A percentile compares a stretch with the other conserved stretches of the same genome.
phyloP scores from a whole-genome alignment of 2,113 vertebrate genomes.

The Tetrao urogallus region DNA sequence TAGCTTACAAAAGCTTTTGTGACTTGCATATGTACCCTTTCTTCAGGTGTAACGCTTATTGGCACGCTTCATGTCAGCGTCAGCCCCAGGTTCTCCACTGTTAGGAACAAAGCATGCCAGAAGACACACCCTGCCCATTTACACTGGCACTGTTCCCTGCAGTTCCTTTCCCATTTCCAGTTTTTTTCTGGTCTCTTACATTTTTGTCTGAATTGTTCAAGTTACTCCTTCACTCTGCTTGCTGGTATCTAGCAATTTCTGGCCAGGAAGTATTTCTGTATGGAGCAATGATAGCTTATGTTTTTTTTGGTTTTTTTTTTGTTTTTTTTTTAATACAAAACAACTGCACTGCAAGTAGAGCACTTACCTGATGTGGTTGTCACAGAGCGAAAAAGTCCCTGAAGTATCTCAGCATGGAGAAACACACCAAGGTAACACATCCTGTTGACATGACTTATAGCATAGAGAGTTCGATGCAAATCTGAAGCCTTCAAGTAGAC shows the following conservation, averaged over 20 bases:
- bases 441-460: neutral
- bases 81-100: neutral
- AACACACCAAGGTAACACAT: neutral
- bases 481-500: neutral
- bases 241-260: neutral
- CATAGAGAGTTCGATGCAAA: neutral
- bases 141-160: neutral
- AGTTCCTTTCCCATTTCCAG: neutral
- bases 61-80: neutral
- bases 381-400: neutral
- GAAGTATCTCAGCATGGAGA: neutral
- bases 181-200: neutral
- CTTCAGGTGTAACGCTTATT: accelerated
- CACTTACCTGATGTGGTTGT: neutral
- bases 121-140: neutral
- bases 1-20: neutral
- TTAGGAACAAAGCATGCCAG: neutral
- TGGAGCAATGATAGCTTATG: neutral
- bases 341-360: neutral
- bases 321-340: neutral
- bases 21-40: accelerated
- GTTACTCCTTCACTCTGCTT: neutral
- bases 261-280: neutral
- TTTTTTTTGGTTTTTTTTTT: neutral
- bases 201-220: neutral